phyloP scores from a whole-genome alignment of 92 coral and sea anemone species.

The Umimayanthus chanpuru region DNA sequence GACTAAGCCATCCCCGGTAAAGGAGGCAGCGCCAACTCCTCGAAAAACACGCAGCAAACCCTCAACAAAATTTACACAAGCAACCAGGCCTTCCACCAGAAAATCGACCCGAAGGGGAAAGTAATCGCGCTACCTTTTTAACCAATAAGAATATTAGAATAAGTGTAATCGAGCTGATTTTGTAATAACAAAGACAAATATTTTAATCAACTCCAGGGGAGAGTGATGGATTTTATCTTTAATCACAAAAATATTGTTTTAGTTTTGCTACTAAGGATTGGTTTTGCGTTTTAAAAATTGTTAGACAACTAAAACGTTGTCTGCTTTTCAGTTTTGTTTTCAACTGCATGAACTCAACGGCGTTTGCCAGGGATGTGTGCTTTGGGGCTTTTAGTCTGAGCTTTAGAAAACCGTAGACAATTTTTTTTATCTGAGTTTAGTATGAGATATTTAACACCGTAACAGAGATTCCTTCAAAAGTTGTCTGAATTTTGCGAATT shows the following conservation, averaged over 20 bases:
- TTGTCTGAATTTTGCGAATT: too few species aligned
- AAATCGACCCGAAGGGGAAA: slow-evolving; percentile 7
- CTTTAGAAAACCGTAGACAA: too few species aligned
- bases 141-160: background rate
- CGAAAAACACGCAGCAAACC: slow-evolving; percentile 29
- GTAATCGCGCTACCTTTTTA: background rate
- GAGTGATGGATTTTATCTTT: background rate
- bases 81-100: background rate
- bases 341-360: too few species aligned
- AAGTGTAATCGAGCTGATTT: background rate
- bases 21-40: background rate
- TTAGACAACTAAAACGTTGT: background rate
- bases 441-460: too few species aligned
- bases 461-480: too few species aligned
- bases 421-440: too few species aligned
- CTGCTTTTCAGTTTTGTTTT: background rate
- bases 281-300: too few species aligned
- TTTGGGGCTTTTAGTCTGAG: too few species aligned
- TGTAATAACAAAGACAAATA: background rate
- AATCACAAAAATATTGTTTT: background rate
- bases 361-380: too few species aligned
- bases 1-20: background rate
- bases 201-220: background rate
- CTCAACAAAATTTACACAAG: background rate
- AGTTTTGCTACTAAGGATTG: too few species aligned